phyloP scores from a whole-genome alignment of 2,113 vertebrate species.

The Trogon surrucura region DNA sequence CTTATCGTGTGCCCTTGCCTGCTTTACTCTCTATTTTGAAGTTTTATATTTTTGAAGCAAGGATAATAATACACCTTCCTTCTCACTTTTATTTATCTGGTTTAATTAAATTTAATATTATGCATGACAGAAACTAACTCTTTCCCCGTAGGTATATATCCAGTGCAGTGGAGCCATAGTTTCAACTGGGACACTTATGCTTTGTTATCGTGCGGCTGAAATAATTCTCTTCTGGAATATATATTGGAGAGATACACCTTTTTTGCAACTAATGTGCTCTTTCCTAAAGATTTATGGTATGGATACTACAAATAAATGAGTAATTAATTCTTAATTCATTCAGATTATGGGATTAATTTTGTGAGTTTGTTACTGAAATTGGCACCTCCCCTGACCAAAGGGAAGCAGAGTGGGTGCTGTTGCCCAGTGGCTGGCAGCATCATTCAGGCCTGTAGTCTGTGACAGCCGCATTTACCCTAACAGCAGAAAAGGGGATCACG shows the following conservation, averaged over 20 bases:
- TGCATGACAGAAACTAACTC: neutral
- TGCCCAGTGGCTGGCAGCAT: neutral
- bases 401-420: neutral
- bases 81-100: neutral
- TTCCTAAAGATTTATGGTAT: neutral
- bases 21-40: neutral
- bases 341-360: neutral
- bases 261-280: neutral
- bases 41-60: neutral
- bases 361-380: neutral
- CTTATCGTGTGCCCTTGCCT: neutral
- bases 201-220: neutral
- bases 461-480: accelerated
- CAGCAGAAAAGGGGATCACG: neutral
- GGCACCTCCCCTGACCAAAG: neutral
- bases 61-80: neutral
- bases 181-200: neutral
- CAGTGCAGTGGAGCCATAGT: neutral
- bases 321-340: neutral
- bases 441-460: neutral
- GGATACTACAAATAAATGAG: neutral
- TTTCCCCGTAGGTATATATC: neutral
- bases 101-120: neutral
- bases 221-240: neutral
- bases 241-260: neutral